Conservation (phyloP, 2,888 invertebrate genomes). For the Drosophila subquinaria region DNA sequence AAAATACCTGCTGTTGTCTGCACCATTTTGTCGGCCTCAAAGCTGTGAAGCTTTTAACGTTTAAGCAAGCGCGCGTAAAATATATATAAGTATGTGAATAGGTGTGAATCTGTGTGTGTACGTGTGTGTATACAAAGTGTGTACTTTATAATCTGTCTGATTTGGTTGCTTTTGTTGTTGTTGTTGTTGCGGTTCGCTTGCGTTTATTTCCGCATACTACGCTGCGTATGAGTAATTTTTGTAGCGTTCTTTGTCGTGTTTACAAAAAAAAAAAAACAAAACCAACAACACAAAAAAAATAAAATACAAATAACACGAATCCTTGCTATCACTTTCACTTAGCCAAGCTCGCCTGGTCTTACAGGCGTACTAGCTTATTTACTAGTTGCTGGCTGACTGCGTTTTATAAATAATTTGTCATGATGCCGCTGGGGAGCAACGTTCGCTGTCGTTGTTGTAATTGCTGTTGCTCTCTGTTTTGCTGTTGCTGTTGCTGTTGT, state of each 20-base stretch:
- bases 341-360: constrained; percentile 1
- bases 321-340: constrained; percentile 49
- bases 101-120: not conserved
- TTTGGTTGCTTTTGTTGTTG: constrained; percentile 14
- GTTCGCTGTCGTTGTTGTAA: constrained; percentile 29
- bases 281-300: not conserved
- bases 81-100: constrained; percentile 13
- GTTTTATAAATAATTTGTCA: constrained; percentile 69
- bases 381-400: constrained; percentile 69
- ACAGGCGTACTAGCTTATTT: constrained; percentile 42
- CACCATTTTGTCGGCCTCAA: constrained; percentile 68
- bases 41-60: constrained; percentile 56
- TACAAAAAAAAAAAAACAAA: constrained; percentile 20
- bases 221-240: constrained; percentile 43
- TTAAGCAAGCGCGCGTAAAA: constrained; percentile 62
- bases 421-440: constrained; percentile 61
- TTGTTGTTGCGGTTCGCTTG: constrained; percentile 29
- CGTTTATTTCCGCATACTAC: constrained; percentile 30
- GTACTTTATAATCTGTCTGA: constrained; percentile 41
- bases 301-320: constrained; percentile 14
- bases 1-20: constrained; percentile 76
- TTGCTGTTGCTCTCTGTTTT: constrained; percentile 14
- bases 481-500: constrained; percentile 5
- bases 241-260: constrained; percentile 22
- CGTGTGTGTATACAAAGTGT: constrained; percentile 20